These are phyloP conservation scores for Salvelinus namaycush DNA, from an alignment of 2,113 vertebrate species.

Conservation along the genomic window DNA sequence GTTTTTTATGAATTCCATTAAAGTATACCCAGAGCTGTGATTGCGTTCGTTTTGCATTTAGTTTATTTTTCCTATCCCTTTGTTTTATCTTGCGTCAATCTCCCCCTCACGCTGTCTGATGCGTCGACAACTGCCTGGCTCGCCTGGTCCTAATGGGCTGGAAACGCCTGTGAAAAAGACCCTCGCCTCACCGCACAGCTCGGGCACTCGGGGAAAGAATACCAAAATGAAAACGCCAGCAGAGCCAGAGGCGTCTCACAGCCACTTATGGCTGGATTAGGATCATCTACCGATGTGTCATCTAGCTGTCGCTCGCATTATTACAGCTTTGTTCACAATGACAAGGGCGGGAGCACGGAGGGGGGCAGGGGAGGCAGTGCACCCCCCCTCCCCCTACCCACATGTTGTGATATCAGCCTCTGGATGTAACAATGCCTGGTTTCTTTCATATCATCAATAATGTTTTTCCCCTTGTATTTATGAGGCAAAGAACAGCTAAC, in stretches of 20 bases:
- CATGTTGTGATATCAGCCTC: constrained; percentile 50
- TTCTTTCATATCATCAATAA: too few species aligned
- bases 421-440: constrained; percentile 14
- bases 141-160: constrained; percentile 64
- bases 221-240: constrained; percentile 61
- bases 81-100: background rate
- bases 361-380: background rate
- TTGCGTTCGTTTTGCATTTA: constrained; percentile 4
- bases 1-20: background rate
- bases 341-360: constrained; percentile 33
- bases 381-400: background rate
- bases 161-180: constrained; percentile 54
- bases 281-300: constrained; percentile 58
- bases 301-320: constrained; percentile 59
- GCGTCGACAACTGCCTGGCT: constrained; percentile 49
- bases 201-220: constrained; percentile 28
- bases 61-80: constrained; percentile 23
- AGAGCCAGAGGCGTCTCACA: constrained; percentile 21
- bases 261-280: constrained; percentile 65
- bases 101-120: constrained; percentile 26
- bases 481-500: background rate
- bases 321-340: constrained; percentile 61
- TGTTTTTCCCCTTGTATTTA: background rate
- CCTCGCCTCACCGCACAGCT: constrained; percentile 16
- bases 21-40: too few species aligned